Evolutionary conservation across 1,140 invertebrate genomes (phyloP).

Genomic region (Anthonomus grandis): DNA sequence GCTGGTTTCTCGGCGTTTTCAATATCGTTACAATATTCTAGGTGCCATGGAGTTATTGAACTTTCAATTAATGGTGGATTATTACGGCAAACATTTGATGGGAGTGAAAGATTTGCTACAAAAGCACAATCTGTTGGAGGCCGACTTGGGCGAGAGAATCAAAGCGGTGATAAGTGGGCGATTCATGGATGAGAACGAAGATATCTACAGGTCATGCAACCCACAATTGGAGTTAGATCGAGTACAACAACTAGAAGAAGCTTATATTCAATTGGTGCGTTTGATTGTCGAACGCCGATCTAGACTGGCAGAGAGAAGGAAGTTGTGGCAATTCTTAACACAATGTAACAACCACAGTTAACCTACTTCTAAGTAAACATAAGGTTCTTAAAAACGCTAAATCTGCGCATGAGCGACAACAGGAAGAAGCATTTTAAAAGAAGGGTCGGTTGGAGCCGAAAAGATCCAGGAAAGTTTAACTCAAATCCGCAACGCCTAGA

Average conservation of each 20-base stretch:
- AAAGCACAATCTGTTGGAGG: conserved; percentile 96
- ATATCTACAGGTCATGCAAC: conserved; percentile 92
- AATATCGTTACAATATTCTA: too few species aligned
- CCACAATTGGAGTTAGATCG: conserved; percentile 91
- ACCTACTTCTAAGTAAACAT: conserved; percentile 91
- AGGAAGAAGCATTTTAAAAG: conserved; percentile 88
- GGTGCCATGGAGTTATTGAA: conserved; percentile 95
- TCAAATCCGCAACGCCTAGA: conserved; percentile 93
- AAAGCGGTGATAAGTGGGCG: conserved; percentile 94
- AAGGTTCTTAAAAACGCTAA: conserved; percentile 93
- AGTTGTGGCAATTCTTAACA: conserved; percentile 98
- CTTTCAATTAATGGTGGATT: conserved; percentile 88
- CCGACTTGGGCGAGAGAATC: conserved; percentile 94
- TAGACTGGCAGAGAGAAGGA: conserved; percentile 91
- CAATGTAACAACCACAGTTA: conserved; percentile 92
- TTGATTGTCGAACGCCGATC: conserved; percentile 90
- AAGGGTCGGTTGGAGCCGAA: conserved; percentile 89
- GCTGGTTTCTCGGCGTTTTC: too few species aligned
- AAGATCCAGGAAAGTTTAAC: conserved; percentile 85
- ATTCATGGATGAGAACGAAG: conserved; percentile 78
- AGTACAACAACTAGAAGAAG: conserved; percentile 90
- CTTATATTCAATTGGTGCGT: conserved; percentile 91
- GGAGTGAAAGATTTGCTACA: conserved; percentile 97
- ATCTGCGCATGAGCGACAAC: conserved; percentile 85
- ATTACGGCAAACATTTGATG: conserved; percentile 99